A percentile compares a stretch with the other conserved stretches of the same genome.
These are phyloP conservation scores for Drosophila nasuta DNA, from an alignment of 1,140 invertebrate genomes.

Conservation along the genomic window DNA sequence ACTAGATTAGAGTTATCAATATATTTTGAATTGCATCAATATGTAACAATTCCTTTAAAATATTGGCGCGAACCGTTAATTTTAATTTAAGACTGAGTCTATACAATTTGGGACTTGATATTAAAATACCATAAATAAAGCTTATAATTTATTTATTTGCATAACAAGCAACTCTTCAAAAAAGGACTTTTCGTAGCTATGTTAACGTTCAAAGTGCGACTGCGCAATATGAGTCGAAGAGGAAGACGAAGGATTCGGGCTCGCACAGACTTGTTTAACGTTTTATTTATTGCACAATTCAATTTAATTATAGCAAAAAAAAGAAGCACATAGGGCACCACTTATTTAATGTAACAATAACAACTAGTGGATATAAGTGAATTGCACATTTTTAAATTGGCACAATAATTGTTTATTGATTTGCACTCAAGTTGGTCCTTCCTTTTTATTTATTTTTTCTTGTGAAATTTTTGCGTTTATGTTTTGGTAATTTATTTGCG, in stretches of 20 bases:
- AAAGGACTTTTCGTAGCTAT: constrained; percentile 1
- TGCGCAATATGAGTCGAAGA: constrained; percentile 25
- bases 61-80: too few relatives aligned
- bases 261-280: constrained; percentile 53
- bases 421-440: constrained; percentile 30
- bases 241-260: constrained; percentile 36
- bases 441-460: constrained; percentile 5
- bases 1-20: too few relatives aligned
- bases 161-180: too few relatives aligned
- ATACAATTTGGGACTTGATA: too few relatives aligned
- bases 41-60: too few relatives aligned
- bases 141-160: too few relatives aligned
- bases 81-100: too few relatives aligned
- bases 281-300: constrained; percentile 54
- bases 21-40: too few relatives aligned
- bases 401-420: constrained; percentile 40
- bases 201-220: constrained; percentile 29
- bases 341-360: constrained; percentile 42
- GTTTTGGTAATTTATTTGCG: constrained; percentile 34
- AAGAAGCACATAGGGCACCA: constrained; percentile 40
- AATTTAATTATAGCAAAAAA: constrained; percentile 40
- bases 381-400: constrained; percentile 46
- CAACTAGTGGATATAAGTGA: constrained; percentile 41
- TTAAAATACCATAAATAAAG: too few relatives aligned
- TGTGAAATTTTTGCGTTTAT: constrained; percentile 17